phyloP scores from a whole-genome alignment of 1,140 invertebrate genomes.

The Potamilus streckersoni region DNA sequence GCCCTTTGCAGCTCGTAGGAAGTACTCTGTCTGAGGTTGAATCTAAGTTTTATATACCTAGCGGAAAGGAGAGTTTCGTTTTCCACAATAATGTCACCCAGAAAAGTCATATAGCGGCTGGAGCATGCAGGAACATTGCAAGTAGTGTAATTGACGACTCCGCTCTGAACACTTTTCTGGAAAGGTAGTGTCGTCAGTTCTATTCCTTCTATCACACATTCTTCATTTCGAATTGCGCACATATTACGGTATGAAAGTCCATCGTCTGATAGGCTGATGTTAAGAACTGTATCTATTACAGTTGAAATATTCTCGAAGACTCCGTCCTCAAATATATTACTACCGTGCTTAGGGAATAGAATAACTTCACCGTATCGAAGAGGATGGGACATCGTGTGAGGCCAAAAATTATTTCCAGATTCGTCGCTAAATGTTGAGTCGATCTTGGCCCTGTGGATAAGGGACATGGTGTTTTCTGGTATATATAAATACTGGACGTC shows the following conservation, averaged over 20 bases:
- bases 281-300: no score
- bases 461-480: slow-evolving; percentile 3
- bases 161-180: neutral
- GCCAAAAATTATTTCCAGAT: slow-evolving; percentile 5
- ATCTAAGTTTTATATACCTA: slow-evolving; percentile 13
- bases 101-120: slow-evolving; percentile 1
- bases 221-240: slow-evolving; percentile 15
- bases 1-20: neutral
- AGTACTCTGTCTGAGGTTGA: slow-evolving; percentile 13
- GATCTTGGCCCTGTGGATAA: neutral
- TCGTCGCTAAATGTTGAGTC: slow-evolving; percentile 4
- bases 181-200: slow-evolving; percentile 3
- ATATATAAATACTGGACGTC: slow-evolving; percentile 16
- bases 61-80: slow-evolving; percentile 1
- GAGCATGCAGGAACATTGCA: neutral
- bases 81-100: neutral
- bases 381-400: slow-evolving; percentile 7
- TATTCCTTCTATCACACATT: slow-evolving; percentile 18
- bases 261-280: neutral
- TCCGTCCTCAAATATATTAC: slow-evolving; percentile 13
- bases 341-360: neutral
- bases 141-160: neutral
- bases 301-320: slow-evolving; percentile 18
- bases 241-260: slow-evolving; percentile 1
- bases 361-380: slow-evolving; percentile 11